Evolutionary conservation across 2,888 invertebrate genomes (phyloP).

Genomic region (Steromphala cineraria): DNA sequence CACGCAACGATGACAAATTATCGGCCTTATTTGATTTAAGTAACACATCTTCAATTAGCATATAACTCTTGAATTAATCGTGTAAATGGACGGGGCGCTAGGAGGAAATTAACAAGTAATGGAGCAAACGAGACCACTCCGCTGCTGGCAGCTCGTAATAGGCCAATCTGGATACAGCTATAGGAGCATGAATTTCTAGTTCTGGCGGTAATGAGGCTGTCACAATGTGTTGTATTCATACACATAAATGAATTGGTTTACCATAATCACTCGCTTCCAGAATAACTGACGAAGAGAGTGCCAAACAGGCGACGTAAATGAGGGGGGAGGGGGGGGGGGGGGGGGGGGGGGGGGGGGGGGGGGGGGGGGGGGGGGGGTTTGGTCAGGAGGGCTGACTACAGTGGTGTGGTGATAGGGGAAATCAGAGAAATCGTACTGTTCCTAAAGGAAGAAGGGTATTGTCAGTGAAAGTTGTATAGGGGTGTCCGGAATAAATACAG

Average conservation of each 20-base stretch:
- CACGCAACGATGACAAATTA: neutral
- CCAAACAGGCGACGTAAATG: neutral
- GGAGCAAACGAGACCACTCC: neutral
- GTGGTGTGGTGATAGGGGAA: no score
- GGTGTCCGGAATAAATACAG: no score
- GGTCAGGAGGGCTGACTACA: no score
- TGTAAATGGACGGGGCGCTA: neutral
- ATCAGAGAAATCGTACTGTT: no score
- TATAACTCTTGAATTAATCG: slow-evolving; percentile 2
- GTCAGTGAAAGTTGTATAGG: no score
- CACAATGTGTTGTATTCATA: slow-evolving; percentile 6
- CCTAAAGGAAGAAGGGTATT: no score
- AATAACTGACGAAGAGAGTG: neutral
- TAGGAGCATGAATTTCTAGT: neutral
- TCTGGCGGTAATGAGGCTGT: neutral
- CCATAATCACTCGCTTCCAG: neutral
- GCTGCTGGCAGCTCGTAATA: neutral
- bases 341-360: no score
- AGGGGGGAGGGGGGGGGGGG: no score
- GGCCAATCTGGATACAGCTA: neutral
- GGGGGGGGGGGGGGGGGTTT: no score
- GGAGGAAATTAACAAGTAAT: neutral
- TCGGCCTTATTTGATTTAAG: slow-evolving; percentile 8
- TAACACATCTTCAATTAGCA: slow-evolving; percentile 8
- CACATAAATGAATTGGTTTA: slow-evolving; percentile 8